Conservation (phyloP, 1,140 invertebrate genomes). For the Neodiprion pinetum region DNA sequence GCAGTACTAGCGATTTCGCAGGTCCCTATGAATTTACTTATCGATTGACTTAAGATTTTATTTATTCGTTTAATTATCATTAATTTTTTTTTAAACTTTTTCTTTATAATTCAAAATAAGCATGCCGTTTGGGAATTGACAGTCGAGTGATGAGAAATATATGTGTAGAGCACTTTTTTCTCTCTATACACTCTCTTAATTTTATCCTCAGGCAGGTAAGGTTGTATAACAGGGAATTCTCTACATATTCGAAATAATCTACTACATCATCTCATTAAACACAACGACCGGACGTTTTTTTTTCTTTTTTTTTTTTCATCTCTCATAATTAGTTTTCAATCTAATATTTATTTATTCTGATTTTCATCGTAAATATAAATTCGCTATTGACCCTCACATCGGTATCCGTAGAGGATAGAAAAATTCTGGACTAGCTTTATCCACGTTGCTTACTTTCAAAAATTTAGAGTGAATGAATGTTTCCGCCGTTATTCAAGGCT, state of each 20-base stretch:
- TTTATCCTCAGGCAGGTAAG: too few species aligned
- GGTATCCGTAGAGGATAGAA: too few species aligned
- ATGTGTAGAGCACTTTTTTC: conserved; percentile 3
- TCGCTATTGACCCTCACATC: too few species aligned
- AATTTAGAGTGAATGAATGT: too few species aligned
- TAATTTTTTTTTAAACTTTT: conserved; percentile 4
- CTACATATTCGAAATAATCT: too few species aligned
- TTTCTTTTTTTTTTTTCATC: conserved; percentile 19
- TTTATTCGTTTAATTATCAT: conserved; percentile 11
- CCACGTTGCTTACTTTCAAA: too few species aligned
- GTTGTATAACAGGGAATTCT: too few species aligned
- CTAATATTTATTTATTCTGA: conserved; percentile 14
- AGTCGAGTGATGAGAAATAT: background rate
- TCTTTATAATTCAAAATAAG: conserved; percentile 15
- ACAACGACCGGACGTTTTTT: background rate
- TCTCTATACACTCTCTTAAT: background rate
- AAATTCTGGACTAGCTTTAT: too few species aligned
- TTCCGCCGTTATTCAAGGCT: background rate
- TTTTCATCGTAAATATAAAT: background rate
- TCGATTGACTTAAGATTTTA: conserved; percentile 6
- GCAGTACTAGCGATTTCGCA: background rate
- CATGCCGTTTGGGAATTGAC: conserved; percentile 14
- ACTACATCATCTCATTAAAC: too few species aligned
- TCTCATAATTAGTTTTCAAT: background rate
- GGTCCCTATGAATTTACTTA: conserved; percentile 3